Base-by-base conservation (phyloP, 2,113 vertebrate genomes). In the Esox niger region DNA sequence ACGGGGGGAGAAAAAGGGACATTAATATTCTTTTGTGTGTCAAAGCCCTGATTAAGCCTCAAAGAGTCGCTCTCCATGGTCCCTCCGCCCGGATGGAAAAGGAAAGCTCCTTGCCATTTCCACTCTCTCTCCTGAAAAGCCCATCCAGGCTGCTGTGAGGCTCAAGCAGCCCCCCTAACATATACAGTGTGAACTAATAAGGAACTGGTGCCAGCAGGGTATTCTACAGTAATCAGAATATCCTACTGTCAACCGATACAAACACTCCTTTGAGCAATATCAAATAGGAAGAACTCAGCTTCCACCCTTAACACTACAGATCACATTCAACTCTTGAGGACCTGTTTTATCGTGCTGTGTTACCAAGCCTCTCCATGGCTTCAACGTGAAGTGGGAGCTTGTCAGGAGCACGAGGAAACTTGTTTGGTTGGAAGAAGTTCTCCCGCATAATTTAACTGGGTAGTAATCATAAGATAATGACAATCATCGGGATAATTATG, bases 21-120 rank as follows among this genome's bases (percentile, higher is more conserved):
- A 82, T 89, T 86, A 80, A 83, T 85, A 87, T 87, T 90, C 87
- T 88, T 89, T 90, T 87, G 80, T 88, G n/a, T 21, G 31, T 26
- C 6, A 64, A 55, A 52, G 59, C 13, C 21, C 66, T 47, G 73
- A 75, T 75, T 65, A 59, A 73, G 79, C 80, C 85, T 84, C 77
- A 85, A 79, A 88, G 70, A 62, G 65, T 62, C 46, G 21, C 20
- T 71, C 49, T 55, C 58, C 62, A 4, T 70, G 32, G 63, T 57
- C 67, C 26, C 71, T 73, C 47, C 38, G 17, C 38, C 13, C 13
- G 38, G 15, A 43, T 2, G 15, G 71, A 67, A 52, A 56, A 35
- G 17, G 21, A 54, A 66, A 68, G 49, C 70, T 73, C 61, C 38
- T 13, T 49, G 38, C 62, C 72, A 59, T 59, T 65, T 65, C 62